Percentiles rank a stretch among this genome's conserved stretches.
These are phyloP conservation scores for Petrolisthes cinctipes DNA, from an alignment of 2,888 invertebrate species.

Conservation along the genomic window DNA sequence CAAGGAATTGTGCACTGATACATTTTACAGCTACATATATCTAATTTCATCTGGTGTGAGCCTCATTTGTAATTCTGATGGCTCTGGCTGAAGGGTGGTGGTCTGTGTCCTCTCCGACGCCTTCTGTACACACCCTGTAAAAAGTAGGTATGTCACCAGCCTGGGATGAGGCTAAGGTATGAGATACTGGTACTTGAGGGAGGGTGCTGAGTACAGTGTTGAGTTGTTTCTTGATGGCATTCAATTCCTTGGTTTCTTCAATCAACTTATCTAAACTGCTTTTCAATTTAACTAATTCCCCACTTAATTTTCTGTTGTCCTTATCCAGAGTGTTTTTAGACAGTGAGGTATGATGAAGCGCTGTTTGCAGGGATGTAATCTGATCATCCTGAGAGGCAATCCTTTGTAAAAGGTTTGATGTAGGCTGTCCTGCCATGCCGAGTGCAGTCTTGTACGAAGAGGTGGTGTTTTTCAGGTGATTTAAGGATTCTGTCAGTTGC, in stretches of 20 bases:
- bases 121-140: neutral
- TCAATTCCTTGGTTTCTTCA: slow-evolving; percentile 23
- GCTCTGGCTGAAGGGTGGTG: neutral
- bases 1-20: too few species aligned
- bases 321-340: slow-evolving; percentile 34
- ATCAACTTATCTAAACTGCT: slow-evolving; percentile 22
- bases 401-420: slow-evolving; percentile 43
- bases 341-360: slow-evolving; percentile 40
- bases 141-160: neutral
- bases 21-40: too few species aligned
- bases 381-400: slow-evolving; percentile 63
- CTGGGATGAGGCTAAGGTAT: neutral
- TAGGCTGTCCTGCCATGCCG: slow-evolving; percentile 51
- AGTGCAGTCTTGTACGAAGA: slow-evolving; percentile 58
- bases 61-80: neutral
- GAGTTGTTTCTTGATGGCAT: slow-evolving; percentile 47
- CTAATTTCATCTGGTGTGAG: neutral
- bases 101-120: neutral
- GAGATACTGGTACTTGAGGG: neutral
- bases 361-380: slow-evolving; percentile 50
- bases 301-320: slow-evolving; percentile 43
- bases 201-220: slow-evolving; percentile 3
- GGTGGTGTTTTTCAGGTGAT: slow-evolving; percentile 49
- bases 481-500: slow-evolving; percentile 54
- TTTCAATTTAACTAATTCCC: slow-evolving; percentile 33